Conservation (phyloP, 2,113 vertebrate genomes). For the Otus sunia region DNA sequence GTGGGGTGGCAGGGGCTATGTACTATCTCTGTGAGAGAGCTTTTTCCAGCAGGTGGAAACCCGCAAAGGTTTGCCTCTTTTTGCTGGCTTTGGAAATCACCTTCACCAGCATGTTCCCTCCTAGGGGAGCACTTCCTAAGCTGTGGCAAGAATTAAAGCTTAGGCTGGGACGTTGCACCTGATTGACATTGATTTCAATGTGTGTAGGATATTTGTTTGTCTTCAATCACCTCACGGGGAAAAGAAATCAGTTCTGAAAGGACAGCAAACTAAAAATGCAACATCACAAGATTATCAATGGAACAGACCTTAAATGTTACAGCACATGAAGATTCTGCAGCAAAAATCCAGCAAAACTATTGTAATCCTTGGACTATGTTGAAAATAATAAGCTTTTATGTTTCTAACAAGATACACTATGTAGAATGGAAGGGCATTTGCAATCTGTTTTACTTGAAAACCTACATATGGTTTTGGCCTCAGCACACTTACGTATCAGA, state of each 20-base stretch:
- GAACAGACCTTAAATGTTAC: conserved; percentile 25
- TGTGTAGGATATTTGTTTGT: conserved; percentile 64
- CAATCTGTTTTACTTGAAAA: conserved; percentile 4
- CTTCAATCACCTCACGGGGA: conserved; percentile 60
- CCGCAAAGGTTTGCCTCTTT: conserved; percentile 87
- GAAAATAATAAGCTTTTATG: conserved; percentile 1
- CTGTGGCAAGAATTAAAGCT: conserved; percentile 70
- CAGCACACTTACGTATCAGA: not conserved
- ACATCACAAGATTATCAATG: conserved; percentile 60
- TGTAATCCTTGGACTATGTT: conserved; percentile 15
- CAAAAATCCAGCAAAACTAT: conserved; percentile 10
- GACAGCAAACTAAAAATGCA: conserved; percentile 82
- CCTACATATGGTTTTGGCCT: not conserved
- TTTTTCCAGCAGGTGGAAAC: conserved; percentile 82
- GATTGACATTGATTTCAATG: conserved; percentile 71
- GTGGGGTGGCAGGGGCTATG: conserved; percentile 84
- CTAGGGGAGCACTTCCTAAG: conserved; percentile 62
- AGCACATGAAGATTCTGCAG: conserved; percentile 37
- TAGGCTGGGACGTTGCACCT: conserved; percentile 68
- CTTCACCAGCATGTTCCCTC: conserved; percentile 64
- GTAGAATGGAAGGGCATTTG: conserved; percentile 22
- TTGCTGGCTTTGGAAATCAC: conserved; percentile 73
- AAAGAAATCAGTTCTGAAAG: conserved; percentile 70
- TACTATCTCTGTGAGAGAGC: conserved; percentile 85
- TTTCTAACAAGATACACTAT: not conserved